Conservation (phyloP, 1,140 invertebrate species). For the Drosophila bifasciata region DNA sequence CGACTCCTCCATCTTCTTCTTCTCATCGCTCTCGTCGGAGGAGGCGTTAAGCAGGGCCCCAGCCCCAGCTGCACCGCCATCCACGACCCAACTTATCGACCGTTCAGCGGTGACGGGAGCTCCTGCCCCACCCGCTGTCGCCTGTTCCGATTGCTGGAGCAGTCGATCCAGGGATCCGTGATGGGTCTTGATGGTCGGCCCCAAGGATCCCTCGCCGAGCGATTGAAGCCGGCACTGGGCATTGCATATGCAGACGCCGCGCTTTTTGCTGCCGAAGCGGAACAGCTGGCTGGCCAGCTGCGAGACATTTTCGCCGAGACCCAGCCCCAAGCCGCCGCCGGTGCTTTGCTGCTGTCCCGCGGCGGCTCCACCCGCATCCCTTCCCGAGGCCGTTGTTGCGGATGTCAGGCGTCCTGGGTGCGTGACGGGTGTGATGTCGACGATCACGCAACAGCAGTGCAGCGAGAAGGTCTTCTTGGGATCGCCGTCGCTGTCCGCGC, state of each 20-base stretch:
- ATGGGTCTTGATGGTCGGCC: constrained; percentile 74
- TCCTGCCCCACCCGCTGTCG: constrained; percentile 9
- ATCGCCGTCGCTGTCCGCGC: constrained; percentile 53
- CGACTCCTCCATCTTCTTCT: constrained; percentile 51
- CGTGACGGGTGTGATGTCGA: constrained; percentile 84
- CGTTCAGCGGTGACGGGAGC: constrained; percentile 53
- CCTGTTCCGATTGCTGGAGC: constrained; percentile 66
- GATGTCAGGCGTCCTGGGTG: constrained; percentile 81
- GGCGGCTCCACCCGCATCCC: constrained; percentile 74
- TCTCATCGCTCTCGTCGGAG: constrained; percentile 73
- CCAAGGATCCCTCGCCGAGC: constrained; percentile 60
- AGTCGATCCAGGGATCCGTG: constrained; percentile 80
- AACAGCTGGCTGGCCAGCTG: constrained; percentile 80
- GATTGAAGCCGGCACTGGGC: constrained; percentile 78
- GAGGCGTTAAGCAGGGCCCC: constrained; percentile 61
- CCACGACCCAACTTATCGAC: constrained; percentile 78
- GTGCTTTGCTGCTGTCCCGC: constrained; percentile 76
- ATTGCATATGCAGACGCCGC: constrained; percentile 83
- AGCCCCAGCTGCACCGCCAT: constrained; percentile 67
- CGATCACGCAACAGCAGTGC: constrained; percentile 84
- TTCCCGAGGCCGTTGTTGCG: constrained; percentile 84
- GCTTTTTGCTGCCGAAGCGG: constrained; percentile 81
- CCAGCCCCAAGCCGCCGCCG: constrained; percentile 82
- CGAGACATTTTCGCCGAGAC: constrained; percentile 77
- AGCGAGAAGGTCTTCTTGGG: constrained; percentile 84